phyloP scores from a whole-genome alignment of 2,797 vertebrate genomes.

The Falco berigora region DNA sequence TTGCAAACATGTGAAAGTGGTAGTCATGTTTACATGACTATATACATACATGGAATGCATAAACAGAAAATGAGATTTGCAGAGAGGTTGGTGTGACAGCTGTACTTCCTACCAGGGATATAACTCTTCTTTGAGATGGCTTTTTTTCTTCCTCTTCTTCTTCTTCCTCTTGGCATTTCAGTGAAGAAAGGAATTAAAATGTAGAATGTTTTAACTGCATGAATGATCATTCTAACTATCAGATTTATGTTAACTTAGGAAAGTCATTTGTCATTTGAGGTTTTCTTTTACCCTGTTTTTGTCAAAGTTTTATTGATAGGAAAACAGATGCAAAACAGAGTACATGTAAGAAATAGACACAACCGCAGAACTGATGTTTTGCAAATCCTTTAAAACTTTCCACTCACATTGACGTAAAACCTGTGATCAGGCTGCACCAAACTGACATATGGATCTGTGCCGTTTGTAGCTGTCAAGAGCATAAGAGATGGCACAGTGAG shows the following conservation, averaged over 20 bases:
- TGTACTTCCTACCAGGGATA: not conserved
- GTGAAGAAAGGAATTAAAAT: not conserved
- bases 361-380: not conserved
- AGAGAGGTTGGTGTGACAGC: not conserved
- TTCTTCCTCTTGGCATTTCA: not conserved
- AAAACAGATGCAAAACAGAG: not conserved
- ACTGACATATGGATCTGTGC: not conserved
- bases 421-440: not conserved
- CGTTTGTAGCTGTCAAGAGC: fast-evolving
- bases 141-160: not conserved
- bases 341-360: not conserved
- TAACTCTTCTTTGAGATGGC: not conserved
- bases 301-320: not conserved
- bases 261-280: not conserved
- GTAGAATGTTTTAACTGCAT: not conserved
- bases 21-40: fast-evolving
- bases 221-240: not conserved
- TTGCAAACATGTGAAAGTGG: not conserved
- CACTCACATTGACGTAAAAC: not conserved
- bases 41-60: not conserved
- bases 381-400: not conserved
- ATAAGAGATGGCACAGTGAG: not conserved
- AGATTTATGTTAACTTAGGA: not conserved
- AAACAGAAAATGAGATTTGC: not conserved
- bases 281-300: not conserved